phyloP scores from a whole-genome alignment of 2,888 invertebrate genomes.

The Osedax fenrisi region DNA sequence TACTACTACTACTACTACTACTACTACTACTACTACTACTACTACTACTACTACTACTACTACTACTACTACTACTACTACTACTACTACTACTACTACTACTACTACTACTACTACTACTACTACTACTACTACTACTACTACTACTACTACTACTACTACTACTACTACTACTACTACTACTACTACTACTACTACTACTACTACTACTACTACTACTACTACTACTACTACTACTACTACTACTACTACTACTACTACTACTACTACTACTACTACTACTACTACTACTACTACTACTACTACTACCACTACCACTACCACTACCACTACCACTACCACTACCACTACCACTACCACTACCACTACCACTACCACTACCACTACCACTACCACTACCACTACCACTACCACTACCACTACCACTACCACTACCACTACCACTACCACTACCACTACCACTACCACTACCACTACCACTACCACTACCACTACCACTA shows the following conservation, averaged over 20 bases:
- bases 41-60: slow-evolving; percentile 37
- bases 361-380: background rate
- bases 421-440: background rate
- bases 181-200: background rate
- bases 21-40: slow-evolving; percentile 32
- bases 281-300: background rate
- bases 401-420: background rate
- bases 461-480: background rate
- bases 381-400: background rate
- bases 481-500: background rate
- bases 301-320: background rate
- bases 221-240: slow-evolving; percentile 2
- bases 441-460: background rate
- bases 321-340: background rate
- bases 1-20: background rate
- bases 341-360: background rate
- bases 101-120: background rate
- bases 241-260: no score
- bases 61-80: background rate
- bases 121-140: background rate
- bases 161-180: slow-evolving; percentile 23
- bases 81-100: background rate
- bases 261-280: slow-evolving; percentile 3
- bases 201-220: background rate
- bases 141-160: slow-evolving; percentile 23